Evolutionary conservation across 2,797 vertebrate species (phyloP).

Genomic region (Orientallactaga sibirica): DNA sequence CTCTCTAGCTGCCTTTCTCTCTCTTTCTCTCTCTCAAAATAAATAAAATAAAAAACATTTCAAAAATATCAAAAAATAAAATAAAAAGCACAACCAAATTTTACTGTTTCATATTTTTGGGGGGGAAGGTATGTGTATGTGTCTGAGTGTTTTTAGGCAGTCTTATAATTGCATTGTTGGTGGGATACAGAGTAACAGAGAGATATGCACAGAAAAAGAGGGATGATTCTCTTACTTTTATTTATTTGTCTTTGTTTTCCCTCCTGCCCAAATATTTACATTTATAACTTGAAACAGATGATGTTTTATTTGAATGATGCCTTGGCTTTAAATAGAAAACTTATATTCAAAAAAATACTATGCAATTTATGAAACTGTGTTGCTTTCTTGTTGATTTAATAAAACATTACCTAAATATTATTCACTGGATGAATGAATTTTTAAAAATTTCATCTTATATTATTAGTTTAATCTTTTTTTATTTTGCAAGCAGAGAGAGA

Average conservation of each 20-base stretch:
- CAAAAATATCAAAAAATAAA: background rate
- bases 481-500: no score
- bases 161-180: background rate
- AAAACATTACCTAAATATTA: background rate
- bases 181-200: background rate
- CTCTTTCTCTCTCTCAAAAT: no score
- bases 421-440: background rate
- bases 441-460: background rate
- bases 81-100: constrained; percentile 1
- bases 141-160: background rate
- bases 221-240: no score
- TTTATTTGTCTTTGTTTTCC: background rate
- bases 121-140: no score
- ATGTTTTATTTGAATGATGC: background rate
- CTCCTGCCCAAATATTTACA: background rate
- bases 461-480: background rate
- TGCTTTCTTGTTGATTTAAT: constrained; percentile 38
- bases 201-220: rapidly evolving
- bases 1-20: no score
- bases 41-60: background rate
- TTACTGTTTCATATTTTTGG: constrained; percentile 1
- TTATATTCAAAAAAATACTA: constrained; percentile 28
- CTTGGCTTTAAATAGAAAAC: constrained; percentile 52
- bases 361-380: background rate
- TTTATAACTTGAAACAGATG: constrained; percentile 38